phyloP scores from a whole-genome alignment of 92 coral and sea anemone genomes.

The Zoanthus sansibaricus region DNA sequence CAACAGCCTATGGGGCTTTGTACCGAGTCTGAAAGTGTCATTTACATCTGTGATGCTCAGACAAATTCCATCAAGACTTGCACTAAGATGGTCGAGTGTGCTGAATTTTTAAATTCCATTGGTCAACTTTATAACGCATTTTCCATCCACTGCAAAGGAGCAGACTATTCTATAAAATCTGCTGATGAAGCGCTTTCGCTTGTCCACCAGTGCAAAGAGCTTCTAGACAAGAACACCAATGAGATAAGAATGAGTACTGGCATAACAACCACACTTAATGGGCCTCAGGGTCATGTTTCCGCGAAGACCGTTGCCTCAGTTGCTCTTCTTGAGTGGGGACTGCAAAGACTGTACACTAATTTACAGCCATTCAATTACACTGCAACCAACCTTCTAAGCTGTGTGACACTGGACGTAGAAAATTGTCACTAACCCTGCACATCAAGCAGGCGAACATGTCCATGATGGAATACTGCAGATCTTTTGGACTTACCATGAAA shows the following conservation, averaged over 20 bases:
- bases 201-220: slow-evolving; percentile 33
- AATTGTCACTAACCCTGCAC: too few species aligned
- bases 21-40: slow-evolving; percentile 64
- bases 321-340: slow-evolving; percentile 50
- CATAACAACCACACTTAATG: slow-evolving; percentile 39
- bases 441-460: too few species aligned
- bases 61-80: slow-evolving; percentile 68
- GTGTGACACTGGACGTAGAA: too few species aligned
- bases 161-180: slow-evolving; percentile 10
- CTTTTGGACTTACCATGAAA: too few species aligned
- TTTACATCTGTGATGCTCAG: slow-evolving; percentile 63
- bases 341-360: slow-evolving; percentile 19
- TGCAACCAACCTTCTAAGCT: too few species aligned
- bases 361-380: not conserved
- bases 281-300: slow-evolving; percentile 66
- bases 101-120: slow-evolving; percentile 8
- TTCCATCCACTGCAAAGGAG: slow-evolving; percentile 42
- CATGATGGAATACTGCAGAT: too few species aligned
- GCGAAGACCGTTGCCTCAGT: slow-evolving; percentile 64
- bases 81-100: slow-evolving; percentile 51
- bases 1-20: slow-evolving; percentile 60
- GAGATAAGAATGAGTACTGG: slow-evolving; percentile 31
- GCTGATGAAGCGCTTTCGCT: slow-evolving; percentile 14
- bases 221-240: slow-evolving; percentile 3
- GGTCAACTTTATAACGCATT: slow-evolving; percentile 39